Base-by-base conservation (phyloP, 2,888 invertebrate species). In the Pristionchus maxplancki region DNA sequence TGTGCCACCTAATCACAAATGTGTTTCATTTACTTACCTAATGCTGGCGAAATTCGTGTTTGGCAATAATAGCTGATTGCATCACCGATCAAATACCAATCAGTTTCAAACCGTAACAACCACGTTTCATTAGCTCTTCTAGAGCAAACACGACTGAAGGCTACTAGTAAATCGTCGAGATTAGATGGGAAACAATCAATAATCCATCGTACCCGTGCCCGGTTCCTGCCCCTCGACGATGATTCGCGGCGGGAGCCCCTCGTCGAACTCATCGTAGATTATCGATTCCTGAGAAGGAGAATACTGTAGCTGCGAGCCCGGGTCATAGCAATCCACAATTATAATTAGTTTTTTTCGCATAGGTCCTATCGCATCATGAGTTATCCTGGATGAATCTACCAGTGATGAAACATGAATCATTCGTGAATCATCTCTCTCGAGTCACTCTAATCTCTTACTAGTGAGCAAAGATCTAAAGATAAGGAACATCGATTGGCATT, bases 161-260 rank as follows among this genome's bases (percentile, higher is more conserved):
- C n/a, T 28, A 2, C 28, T 24, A 62, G 3, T 50, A 3, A 20
- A 48, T 48, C 1, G 48, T 5, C 11, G 2, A 17, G 48, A 1
- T 48, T 15, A n/a, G n/a, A n/a, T n/a, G n/a, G n/a, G n/a, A n/a
- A 44, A 6, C 44, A 44, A 31, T 82, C 44, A 53, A 83, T 53
- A 53, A 83, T 15, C 28, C 34, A 64, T n/a, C 85, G 58, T 64
- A 85, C 85, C 58, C 64, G n/a, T 62, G 13, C 64, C 85, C 17
- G 85, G 64, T n/a, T 85, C 85, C 62, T 85, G 85, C 37, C 85
- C 85, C 0, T 31, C 20, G 20, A 85, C 85, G 64, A 85, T 44
- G 17, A 85, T 62, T n/a, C 85, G 58, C 44, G 85, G 85, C n/a
- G 85, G 85, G 28, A 85, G 85, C 0, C 64, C 3, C 37, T 17